A percentile compares a stretch with the other conserved stretches of the same genome.
Conservation (phyloP, 2,888 invertebrate genomes). For the Phanerotoma sp. region DNA sequence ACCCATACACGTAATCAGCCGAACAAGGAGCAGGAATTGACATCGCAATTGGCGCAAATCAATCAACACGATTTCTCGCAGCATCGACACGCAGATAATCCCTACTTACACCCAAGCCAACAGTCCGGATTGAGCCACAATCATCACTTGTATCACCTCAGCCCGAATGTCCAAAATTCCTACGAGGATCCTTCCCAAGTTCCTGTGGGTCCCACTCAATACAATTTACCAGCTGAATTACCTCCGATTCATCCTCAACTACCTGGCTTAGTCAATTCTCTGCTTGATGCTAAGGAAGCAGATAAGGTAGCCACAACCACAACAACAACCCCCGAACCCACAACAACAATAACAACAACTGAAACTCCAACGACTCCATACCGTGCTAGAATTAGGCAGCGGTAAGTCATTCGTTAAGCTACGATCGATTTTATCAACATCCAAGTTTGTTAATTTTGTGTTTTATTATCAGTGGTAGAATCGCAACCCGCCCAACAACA, state of each 20-base stretch:
- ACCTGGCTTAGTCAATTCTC: slow-evolving; percentile 64
- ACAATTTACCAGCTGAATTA: slow-evolving; percentile 61
- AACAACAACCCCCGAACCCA: slow-evolving; percentile 32
- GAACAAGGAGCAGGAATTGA: slow-evolving; percentile 29
- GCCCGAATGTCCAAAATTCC: slow-evolving; percentile 27
- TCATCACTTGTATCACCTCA: slow-evolving; percentile 33
- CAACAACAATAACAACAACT: slow-evolving; percentile 41
- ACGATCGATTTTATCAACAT: not conserved
- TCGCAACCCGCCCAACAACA: slow-evolving; percentile 38
- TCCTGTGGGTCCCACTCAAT: slow-evolving; percentile 57
- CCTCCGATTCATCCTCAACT: slow-evolving; percentile 63
- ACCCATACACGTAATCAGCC: slow-evolving; percentile 31
- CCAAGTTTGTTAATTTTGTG: not conserved
- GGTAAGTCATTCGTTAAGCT: slow-evolving; percentile 35
- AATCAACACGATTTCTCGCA: slow-evolving; percentile 31
- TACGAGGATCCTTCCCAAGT: slow-evolving; percentile 28
- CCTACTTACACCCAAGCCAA: slow-evolving; percentile 32
- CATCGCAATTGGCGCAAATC: slow-evolving; percentile 29
- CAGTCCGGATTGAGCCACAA: slow-evolving; percentile 12
- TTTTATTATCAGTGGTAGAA: slow-evolving; percentile 38
- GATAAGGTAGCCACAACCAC: slow-evolving; percentile 28
- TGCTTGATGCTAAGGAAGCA: slow-evolving; percentile 59
- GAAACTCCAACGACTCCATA: slow-evolving; percentile 43
- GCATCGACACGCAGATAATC: slow-evolving; percentile 28
- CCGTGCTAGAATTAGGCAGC: slow-evolving; percentile 44